Base-by-base conservation (phyloP, 1,140 invertebrate species). In the Triops longicaudatus region DNA sequence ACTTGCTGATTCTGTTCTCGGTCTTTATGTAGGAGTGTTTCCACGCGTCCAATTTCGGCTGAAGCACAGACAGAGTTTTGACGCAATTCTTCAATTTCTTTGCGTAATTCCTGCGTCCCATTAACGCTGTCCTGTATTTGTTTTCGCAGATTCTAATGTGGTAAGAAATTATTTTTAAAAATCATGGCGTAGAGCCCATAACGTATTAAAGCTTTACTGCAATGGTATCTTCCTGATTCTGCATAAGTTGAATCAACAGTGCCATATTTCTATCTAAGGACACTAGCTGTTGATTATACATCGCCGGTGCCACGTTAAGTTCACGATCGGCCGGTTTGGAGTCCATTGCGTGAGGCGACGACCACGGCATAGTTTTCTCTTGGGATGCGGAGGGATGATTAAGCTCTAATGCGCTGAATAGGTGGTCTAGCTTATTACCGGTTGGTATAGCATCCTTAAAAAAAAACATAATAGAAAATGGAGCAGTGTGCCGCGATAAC, bases 1-100 rank as follows among this genome's bases (percentile, higher is more conserved):
- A 78, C 74, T 73, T 81, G 79, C 31, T 81, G 79, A n/a, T 75
- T 63, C 17, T 63, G 73, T 14, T 80, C 63, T 5, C 31, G 75
- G 27, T 78, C 75, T 26, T 76, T 76, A 12, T 77, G 74, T 50
- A 77, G 76, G 37, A n/a, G 72, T 79, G 74, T 75, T 80, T 41
- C 80, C 81, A 14, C 75, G 80, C 50, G 50, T 63, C 50, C 50
- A 63, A 63, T n/a, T 14, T 63, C 50, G 17, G 50, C 50, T 22
- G 50, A 6, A 17, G 22, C 50, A 63, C 17, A 63, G 22, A 14
- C 9, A 14, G 50, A 63, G 22, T n/a, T 41, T 81, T 28, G 78
- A 44, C 22, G 76, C 1, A 78, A 77, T 31, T 73, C 26, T 75
- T 74, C 76, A n/a, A 76, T 72, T 31, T 77, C 76, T 22, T 28